phyloP scores from a whole-genome alignment of 2,888 invertebrate genomes.

The Ichneumon xanthorius region DNA sequence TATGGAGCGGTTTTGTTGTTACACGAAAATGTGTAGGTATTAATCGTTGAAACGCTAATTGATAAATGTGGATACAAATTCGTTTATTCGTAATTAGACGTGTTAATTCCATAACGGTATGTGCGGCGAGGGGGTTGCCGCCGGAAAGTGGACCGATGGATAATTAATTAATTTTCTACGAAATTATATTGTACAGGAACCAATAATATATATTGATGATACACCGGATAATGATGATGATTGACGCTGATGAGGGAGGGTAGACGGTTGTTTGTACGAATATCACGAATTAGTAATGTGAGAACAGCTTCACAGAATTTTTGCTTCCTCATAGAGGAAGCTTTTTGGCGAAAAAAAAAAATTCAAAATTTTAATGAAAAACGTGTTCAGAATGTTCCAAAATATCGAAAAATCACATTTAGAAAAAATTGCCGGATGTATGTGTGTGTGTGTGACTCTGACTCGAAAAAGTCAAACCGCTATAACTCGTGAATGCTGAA shows the following conservation, averaged over 20 bases:
- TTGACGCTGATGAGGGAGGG: background rate
- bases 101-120: background rate
- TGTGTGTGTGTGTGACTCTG: too few species aligned
- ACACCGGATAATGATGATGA: background rate
- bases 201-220: background rate
- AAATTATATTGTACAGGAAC: conserved; percentile 4
- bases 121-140: background rate
- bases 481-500: too few species aligned
- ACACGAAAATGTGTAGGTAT: background rate
- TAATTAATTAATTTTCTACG: conserved; percentile 10
- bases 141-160: background rate
- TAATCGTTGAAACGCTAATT: background rate
- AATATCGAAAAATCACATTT: too few species aligned
- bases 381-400: too few species aligned
- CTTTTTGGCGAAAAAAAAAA: too few species aligned
- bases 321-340: too few species aligned
- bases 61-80: conserved; percentile 16
- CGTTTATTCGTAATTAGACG: conserved; percentile 10
- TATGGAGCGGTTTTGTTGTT: conserved; percentile 1
- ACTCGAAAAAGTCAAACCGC: too few species aligned
- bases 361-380: too few species aligned
- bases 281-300: background rate
- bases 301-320: background rate
- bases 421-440: too few species aligned
- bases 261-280: background rate